phyloP scores from a whole-genome alignment of 2,888 invertebrate species.

The Pachymerium ferrugineum region DNA sequence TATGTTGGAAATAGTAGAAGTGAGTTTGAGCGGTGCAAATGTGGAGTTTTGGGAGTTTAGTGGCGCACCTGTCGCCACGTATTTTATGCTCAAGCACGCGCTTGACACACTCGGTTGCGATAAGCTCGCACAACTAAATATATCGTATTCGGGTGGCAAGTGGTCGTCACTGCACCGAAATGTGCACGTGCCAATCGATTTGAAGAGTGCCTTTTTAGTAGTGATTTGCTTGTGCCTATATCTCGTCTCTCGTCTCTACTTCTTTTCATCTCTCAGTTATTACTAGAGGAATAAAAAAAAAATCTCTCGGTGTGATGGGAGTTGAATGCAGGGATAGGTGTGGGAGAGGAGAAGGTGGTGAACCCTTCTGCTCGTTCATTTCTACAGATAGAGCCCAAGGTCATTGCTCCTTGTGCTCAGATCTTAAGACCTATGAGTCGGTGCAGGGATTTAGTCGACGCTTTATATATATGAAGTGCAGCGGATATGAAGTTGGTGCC shows the following conservation, averaged over 20 bases:
- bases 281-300: neutral
- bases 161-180: slow-evolving; percentile 1
- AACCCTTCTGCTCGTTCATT: neutral
- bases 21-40: neutral
- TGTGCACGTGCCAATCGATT: slow-evolving; percentile 17
- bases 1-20: slow-evolving; percentile 7
- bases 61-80: slow-evolving; percentile 16
- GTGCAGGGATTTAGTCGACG: slow-evolving; percentile 16
- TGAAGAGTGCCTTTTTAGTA: neutral
- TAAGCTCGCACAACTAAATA: slow-evolving; percentile 17
- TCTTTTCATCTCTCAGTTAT: neutral
- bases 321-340: slow-evolving; percentile 3
- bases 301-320: slow-evolving; percentile 8
- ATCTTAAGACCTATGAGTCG: slow-evolving; percentile 17
- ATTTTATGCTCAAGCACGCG: slow-evolving; percentile 22
- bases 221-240: slow-evolving; percentile 3
- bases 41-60: neutral
- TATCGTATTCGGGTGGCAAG: slow-evolving; percentile 24
- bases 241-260: neutral
- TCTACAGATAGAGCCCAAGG: slow-evolving; percentile 13
- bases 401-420: slow-evolving; percentile 5
- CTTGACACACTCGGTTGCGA: slow-evolving; percentile 19
- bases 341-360: slow-evolving; percentile 15
- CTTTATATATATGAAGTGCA: slow-evolving; percentile 26
- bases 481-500: slow-evolving; percentile 22